phyloP scores from a whole-genome alignment of 1,140 invertebrate genomes.

The Papilio dardanus region DNA sequence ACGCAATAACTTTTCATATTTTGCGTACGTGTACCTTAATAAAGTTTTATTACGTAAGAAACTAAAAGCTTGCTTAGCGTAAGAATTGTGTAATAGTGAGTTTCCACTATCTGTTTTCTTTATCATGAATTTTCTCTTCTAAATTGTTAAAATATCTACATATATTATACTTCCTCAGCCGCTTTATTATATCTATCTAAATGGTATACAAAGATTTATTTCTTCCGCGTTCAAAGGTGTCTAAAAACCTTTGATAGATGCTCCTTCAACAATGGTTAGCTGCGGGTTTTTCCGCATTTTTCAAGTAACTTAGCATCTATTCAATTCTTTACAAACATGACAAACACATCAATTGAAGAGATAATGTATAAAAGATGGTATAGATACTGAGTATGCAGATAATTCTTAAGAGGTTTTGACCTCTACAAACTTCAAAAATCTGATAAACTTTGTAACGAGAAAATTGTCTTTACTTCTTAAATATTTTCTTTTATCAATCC shows the following conservation, averaged over 20 bases:
- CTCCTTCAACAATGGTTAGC: slow-evolving; percentile 27
- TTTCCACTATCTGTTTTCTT: background rate
- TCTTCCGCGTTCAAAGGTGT: background rate
- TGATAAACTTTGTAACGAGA: too few species aligned
- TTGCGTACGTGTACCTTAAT: too few species aligned
- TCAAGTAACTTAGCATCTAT: slow-evolving; percentile 1
- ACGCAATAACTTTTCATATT: too few species aligned
- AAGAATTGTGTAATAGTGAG: too few species aligned
- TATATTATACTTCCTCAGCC: background rate
- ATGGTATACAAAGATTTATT: background rate
- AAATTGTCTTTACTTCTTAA: too few species aligned
- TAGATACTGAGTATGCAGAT: background rate
- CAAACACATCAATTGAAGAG: slow-evolving; percentile 11
- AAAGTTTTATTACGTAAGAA: too few species aligned
- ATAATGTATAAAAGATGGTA: background rate
- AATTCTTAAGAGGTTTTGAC: too few species aligned
- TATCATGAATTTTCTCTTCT: background rate
- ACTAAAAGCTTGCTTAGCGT: too few species aligned
- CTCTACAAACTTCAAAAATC: too few species aligned
- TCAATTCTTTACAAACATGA: slow-evolving; percentile 7
- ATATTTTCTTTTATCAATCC: background rate
- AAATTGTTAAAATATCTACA: background rate
- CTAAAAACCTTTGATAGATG: slow-evolving; percentile 32
- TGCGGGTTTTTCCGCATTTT: slow-evolving; percentile 18
- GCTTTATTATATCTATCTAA: background rate